phyloP scores from a whole-genome alignment of 1,140 invertebrate species.

The Notospermus geniculatus region DNA sequence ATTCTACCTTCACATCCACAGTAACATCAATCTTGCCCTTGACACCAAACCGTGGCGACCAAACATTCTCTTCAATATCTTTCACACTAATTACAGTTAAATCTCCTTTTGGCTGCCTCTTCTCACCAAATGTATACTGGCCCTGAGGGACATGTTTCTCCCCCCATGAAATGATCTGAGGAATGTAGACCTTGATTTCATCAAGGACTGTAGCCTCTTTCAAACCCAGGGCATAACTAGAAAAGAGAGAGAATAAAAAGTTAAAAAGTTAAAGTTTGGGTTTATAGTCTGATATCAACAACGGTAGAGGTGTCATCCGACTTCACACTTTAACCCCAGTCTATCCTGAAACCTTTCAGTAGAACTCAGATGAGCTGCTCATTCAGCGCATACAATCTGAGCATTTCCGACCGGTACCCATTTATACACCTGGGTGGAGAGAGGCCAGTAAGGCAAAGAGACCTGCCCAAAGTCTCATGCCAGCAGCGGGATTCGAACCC shows the following conservation, averaged over 20 bases:
- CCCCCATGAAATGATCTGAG: constrained; percentile 37
- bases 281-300: too few relatives aligned
- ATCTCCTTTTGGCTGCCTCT: constrained; percentile 11
- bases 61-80: constrained; percentile 93
- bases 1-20: constrained; percentile 65
- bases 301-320: too few relatives aligned
- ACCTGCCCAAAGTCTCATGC: too few relatives aligned
- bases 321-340: too few relatives aligned
- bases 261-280: too few relatives aligned
- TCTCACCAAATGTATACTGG: not conserved
- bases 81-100: constrained; percentile 65
- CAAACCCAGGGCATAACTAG: constrained; percentile 38
- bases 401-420: too few relatives aligned
- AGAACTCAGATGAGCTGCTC: too few relatives aligned
- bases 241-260: constrained; percentile 11
- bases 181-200: constrained; percentile 67
- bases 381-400: too few relatives aligned
- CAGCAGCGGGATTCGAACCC: too few relatives aligned
- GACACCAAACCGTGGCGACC: constrained; percentile 79
- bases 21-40: constrained; percentile 93
- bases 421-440: too few relatives aligned
- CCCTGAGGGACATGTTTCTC: constrained; percentile 23
- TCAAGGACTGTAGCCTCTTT: constrained; percentile 40
- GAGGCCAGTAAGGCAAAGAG: too few relatives aligned
- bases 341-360: too few relatives aligned